Conservation (phyloP, 2,797 vertebrate genomes). For the Rhadinocentrus ornatus region DNA sequence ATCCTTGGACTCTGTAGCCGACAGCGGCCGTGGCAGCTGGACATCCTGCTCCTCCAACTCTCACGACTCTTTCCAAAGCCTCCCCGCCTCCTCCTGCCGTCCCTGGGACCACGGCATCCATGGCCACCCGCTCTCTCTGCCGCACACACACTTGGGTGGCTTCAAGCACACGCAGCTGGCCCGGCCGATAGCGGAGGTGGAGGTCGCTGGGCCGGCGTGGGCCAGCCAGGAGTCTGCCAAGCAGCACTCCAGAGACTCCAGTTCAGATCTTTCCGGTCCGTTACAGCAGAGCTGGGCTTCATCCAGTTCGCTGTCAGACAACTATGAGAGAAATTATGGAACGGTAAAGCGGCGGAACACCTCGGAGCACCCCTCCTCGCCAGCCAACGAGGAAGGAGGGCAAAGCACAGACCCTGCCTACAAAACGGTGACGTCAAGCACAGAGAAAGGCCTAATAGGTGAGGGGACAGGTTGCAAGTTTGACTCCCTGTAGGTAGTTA, state of each 20-base stretch:
- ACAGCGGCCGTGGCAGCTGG: conserved; percentile 97
- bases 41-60: conserved; percentile 96
- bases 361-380: conserved; percentile 78
- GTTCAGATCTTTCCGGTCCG: conserved; percentile 76
- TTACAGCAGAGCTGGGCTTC: conserved; percentile 92
- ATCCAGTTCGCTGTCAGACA: conserved; percentile 90
- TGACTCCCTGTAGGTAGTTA: conserved; percentile 41
- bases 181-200: conserved; percentile 86
- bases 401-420: conserved; percentile 85
- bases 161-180: conserved; percentile 87
- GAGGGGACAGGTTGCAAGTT: conserved; percentile 73
- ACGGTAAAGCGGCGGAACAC: conserved; percentile 89
- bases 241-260: conserved; percentile 80
- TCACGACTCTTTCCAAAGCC: conserved; percentile 94
- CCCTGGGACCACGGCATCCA: conserved; percentile 85
- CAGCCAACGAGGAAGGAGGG: conserved; percentile 74
- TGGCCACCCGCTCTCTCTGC: conserved; percentile 66
- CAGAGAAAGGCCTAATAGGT: conserved; percentile 98
- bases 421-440: conserved; percentile 96
- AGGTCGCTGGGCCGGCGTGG: conserved; percentile 70
- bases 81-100: conserved; percentile 85
- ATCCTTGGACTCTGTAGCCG: conserved; percentile 85
- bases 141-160: conserved; percentile 75
- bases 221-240: conserved; percentile 51
- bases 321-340: conserved; percentile 89